Base-by-base conservation (phyloP, 2,797 vertebrate genomes). In the Melanotaenia boesemani region DNA sequence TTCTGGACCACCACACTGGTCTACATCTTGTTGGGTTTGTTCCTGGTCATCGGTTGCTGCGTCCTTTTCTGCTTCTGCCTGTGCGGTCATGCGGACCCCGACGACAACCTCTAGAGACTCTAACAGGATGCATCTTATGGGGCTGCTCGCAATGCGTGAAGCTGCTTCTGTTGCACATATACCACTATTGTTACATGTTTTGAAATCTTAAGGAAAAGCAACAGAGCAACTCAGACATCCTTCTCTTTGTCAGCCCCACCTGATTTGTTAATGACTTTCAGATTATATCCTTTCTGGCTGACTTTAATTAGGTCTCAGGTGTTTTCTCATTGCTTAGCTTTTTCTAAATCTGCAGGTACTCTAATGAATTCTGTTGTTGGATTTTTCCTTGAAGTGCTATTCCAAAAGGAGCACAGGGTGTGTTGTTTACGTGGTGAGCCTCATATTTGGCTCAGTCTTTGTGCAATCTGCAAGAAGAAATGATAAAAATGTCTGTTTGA, bases 1-100 rank as follows among this genome's bases (percentile, higher is more conserved):
- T 93, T 94, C 84, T 94, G 92, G 92, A 87, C 79, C 77, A 91
- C 84, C 54, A 93, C 84, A 1, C 0, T 93, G 20, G 37, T 67
- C 67, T 91, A 90, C 85, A 80, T 93, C 70, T 4, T 81, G 8
- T 0, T 86, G 0, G 66, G 8, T 63, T 5, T 81, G 15, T 34
- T 58, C 16, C 1, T 87, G 13, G 0, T 79, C 0, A 0, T 15
- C 0, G 59, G 84, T 37, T 90, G 65, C 76, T 88, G 72, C 0
- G 5, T 32, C 9, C 8, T 89, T 7, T 0, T 60, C 50, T 86
- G 80, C 57, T 54, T 37, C 20, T 83, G 0, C 57, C 1, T 88
- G 6, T 91, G 63, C 1, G 59, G 84, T 56, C 34, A 32, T 1
- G 79, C 81, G 0, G 79, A 88, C 55, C 2, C 74, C 0, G 88